A percentile compares a stretch with the other conserved stretches of the same genome.
phyloP scores from a whole-genome alignment of 2,888 invertebrate genomes.

The Asteroscopus sphinx region DNA sequence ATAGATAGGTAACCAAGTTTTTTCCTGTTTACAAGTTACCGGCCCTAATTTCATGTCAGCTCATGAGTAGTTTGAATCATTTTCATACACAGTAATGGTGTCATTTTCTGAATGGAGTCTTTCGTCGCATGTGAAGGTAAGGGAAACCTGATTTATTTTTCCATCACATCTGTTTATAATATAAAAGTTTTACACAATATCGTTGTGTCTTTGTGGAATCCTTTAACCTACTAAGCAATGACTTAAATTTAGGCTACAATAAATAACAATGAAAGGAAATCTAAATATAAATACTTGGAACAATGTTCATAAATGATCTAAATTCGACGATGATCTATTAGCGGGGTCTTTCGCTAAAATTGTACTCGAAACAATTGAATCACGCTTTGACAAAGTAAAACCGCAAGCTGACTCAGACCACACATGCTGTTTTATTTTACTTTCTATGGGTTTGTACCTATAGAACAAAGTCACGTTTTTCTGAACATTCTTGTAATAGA shows the following conservation, averaged over 20 bases:
- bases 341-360: conserved; percentile 62
- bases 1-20: too few relatives aligned
- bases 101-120: too few relatives aligned
- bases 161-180: too few relatives aligned
- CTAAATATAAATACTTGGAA: conserved; percentile 9
- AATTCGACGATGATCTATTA: conserved; percentile 61
- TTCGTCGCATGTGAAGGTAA: too few relatives aligned
- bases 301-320: conserved; percentile 43
- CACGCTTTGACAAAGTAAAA: conserved; percentile 64
- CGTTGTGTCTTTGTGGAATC: neutral
- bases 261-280: conserved; percentile 15
- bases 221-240: neutral
- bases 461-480: conserved; percentile 36
- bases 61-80: too few relatives aligned
- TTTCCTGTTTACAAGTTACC: too few relatives aligned
- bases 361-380: conserved; percentile 64
- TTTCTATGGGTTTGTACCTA: conserved; percentile 66
- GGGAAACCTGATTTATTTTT: too few relatives aligned
- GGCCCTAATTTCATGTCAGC: too few relatives aligned
- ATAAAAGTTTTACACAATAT: too few relatives aligned
- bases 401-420: conserved; percentile 67
- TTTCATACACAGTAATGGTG: too few relatives aligned
- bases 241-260: neutral
- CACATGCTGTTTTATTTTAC: conserved; percentile 57
- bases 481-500: conserved; percentile 7